phyloP scores from a whole-genome alignment of 2,888 invertebrate genomes.

The Endotricha flammealis region DNA sequence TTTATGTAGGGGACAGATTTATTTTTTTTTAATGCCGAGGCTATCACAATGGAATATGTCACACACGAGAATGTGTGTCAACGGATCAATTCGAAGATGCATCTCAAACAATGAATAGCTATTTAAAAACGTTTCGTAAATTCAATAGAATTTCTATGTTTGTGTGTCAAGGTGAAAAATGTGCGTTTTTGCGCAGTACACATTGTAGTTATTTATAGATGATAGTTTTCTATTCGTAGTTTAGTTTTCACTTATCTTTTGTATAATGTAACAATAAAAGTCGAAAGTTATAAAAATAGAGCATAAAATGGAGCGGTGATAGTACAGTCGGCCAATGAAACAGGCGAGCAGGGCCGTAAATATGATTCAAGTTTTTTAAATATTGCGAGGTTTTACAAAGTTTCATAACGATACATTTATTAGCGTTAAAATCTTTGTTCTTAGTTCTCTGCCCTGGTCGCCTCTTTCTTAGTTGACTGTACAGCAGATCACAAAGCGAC shows the following conservation, averaged over 20 bases:
- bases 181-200: conserved; percentile 15
- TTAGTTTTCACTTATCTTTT: conserved; percentile 1
- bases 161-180: conserved; percentile 27
- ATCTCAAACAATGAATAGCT: conserved; percentile 27
- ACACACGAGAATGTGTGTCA: conserved; percentile 59
- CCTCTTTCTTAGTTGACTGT: no score
- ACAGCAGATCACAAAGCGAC: no score
- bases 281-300: background rate
- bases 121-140: conserved; percentile 19
- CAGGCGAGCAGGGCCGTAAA: no score
- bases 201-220: conserved; percentile 10
- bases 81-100: conserved; percentile 55
- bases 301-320: no score
- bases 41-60: conserved; percentile 46
- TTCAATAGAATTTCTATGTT: conserved; percentile 20
- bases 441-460: no score
- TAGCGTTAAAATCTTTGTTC: no score
- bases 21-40: conserved; percentile 47
- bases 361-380: no score
- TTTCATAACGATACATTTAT: no score
- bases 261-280: background rate
- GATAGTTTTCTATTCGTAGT: background rate
- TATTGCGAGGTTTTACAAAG: no score
- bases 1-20: conserved; percentile 42
- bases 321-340: no score